A percentile compares a stretch with the other conserved stretches of the same genome.
Evolutionary conservation across 2,797 vertebrate species (phyloP).

Genomic region (Enteromius unitaeniatus): DNA sequence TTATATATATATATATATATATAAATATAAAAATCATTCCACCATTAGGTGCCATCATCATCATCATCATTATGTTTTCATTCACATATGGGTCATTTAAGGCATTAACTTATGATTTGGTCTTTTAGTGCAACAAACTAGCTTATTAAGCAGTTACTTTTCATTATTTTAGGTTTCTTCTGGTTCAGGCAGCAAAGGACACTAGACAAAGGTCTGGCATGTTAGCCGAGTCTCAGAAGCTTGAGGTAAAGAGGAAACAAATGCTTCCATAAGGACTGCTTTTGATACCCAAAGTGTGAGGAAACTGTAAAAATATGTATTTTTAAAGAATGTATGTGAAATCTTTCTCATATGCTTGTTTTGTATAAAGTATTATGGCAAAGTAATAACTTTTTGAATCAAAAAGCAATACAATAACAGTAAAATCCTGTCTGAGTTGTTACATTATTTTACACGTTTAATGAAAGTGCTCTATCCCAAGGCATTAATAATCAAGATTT

Average conservation of each 20-base stretch:
- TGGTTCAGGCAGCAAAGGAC: not conserved
- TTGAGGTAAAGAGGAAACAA: slow-evolving; percentile 55
- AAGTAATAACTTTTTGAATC: slow-evolving; percentile 91
- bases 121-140: slow-evolving; percentile 4
- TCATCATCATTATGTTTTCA: not conserved
- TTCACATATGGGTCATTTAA: not conserved
- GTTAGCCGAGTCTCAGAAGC: slow-evolving; percentile 51
- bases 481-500: not conserved
- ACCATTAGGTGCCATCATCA: not conserved
- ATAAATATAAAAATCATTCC: not conserved
- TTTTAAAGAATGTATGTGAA: slow-evolving; percentile 97
- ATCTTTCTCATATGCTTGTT: slow-evolving; percentile 93
- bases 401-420: slow-evolving; percentile 98
- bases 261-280: slow-evolving; percentile 92
- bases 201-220: not conserved
- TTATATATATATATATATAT: no score
- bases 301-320: slow-evolving; percentile 87
- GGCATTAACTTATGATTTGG: not conserved
- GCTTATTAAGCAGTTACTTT: not conserved
- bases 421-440: slow-evolving; percentile 87
- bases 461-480: not conserved
- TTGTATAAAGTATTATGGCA: slow-evolving; percentile 93
- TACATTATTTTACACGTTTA: slow-evolving; percentile 65
- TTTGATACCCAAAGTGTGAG: slow-evolving; percentile 87
- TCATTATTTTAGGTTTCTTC: slow-evolving; percentile 31